These are phyloP conservation scores for Drosophila nigrodunni DNA, from an alignment of 1,140 invertebrate species.

Conservation along the genomic window DNA sequence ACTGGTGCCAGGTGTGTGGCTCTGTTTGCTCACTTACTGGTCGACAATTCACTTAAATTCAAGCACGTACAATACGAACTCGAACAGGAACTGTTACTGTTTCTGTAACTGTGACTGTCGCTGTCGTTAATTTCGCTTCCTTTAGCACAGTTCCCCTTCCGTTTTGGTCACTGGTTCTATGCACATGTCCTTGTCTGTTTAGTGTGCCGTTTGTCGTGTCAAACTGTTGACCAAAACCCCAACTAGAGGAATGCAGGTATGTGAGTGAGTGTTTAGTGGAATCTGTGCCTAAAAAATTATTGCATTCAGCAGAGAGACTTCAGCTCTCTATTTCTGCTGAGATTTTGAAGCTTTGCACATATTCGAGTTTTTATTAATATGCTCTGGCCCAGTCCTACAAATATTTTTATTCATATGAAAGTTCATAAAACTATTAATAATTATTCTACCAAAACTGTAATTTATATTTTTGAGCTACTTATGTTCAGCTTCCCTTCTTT, in stretches of 20 bases:
- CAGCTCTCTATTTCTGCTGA: too few relatives aligned
- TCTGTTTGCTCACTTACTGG: slow-evolving; percentile 60
- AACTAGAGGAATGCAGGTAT: not conserved
- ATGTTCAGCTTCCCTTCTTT: not conserved
- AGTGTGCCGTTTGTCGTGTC: slow-evolving; percentile 48
- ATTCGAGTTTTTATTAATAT: too few relatives aligned
- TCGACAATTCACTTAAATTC: slow-evolving; percentile 74
- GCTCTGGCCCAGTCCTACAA: too few relatives aligned
- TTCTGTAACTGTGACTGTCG: slow-evolving; percentile 2
- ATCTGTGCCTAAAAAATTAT: too few relatives aligned
- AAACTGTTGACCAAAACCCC: slow-evolving; percentile 10
- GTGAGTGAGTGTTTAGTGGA: too few relatives aligned
- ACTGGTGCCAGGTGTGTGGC: slow-evolving; percentile 30
- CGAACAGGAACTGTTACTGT: not conserved
- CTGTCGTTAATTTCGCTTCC: not conserved
- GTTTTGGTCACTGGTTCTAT: slow-evolving; percentile 20
- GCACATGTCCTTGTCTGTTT: slow-evolving; percentile 41
- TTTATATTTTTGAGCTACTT: not conserved
- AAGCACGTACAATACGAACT: slow-evolving; percentile 38
- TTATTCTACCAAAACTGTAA: not conserved
- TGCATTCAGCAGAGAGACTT: too few relatives aligned
- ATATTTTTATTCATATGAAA: too few relatives aligned
- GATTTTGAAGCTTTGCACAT: too few relatives aligned
- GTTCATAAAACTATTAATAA: too few relatives aligned
- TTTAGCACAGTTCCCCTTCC: not conserved